Conservation (phyloP, 2,113 vertebrate species). For the Myocastor coypus region DNA sequence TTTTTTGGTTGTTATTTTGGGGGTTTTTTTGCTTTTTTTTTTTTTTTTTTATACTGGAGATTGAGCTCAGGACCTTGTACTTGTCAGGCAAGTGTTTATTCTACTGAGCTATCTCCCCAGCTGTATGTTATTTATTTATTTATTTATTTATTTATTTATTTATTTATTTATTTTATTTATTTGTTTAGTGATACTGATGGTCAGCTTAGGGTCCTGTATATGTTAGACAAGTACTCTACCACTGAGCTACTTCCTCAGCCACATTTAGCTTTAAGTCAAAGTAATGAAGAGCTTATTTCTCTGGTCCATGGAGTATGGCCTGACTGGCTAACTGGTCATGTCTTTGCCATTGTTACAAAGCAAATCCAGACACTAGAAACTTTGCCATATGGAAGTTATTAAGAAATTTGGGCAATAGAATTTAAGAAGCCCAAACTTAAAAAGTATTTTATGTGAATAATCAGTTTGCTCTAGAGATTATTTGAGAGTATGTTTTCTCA, state of each 20-base stretch:
- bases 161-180: neutral
- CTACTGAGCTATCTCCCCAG: no score
- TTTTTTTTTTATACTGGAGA: no score
- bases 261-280: neutral
- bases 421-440: neutral
- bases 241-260: neutral
- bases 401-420: neutral
- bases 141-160: neutral
- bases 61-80: no score
- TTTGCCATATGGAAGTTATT: neutral
- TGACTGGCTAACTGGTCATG: neutral
- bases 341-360: neutral
- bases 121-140: no score
- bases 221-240: neutral
- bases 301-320: neutral
- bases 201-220: neutral
- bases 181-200: neutral
- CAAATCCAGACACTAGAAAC: neutral
- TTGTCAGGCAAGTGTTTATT: no score
- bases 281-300: neutral
- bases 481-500: slow-evolving; percentile 33
- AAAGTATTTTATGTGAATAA: slow-evolving; percentile 39
- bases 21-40: no score
- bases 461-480: neutral
- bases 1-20: no score